Conservation (phyloP, 2,888 invertebrate species). For the Drosophila pegasa region DNA sequence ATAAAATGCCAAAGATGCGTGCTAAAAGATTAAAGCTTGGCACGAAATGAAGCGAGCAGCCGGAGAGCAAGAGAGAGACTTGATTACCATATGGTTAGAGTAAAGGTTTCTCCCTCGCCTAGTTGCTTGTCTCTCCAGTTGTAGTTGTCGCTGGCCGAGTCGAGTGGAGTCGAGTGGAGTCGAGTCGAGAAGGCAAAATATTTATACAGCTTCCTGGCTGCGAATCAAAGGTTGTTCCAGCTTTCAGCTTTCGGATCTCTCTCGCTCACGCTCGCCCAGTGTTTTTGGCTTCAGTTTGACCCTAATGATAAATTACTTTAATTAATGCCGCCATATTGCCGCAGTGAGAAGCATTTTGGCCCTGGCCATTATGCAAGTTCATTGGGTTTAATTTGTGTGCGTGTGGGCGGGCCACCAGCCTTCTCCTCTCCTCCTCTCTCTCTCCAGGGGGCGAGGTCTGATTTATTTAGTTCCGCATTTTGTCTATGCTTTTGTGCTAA, state of each 20-base stretch:
- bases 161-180: too few relatives aligned
- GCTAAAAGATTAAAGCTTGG: constrained; percentile 77
- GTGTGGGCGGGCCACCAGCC: constrained; percentile 33
- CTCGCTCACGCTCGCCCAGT: constrained; percentile 8
- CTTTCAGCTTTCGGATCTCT: constrained; percentile 14
- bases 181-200: constrained; percentile 65
- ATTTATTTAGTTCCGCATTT: constrained; percentile 75
- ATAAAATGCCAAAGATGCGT: constrained; percentile 78
- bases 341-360: constrained; percentile 55
- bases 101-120: constrained; percentile 4
- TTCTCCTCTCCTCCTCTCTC: not conserved
- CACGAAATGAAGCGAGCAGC: constrained; percentile 69
- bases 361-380: constrained; percentile 76
- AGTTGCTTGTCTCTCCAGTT: constrained; percentile 12
- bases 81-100: constrained; percentile 69
- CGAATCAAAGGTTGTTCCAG: constrained; percentile 66
- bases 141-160: constrained; percentile 46
- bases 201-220: constrained; percentile 74
- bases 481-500: constrained; percentile 62
- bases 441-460: constrained; percentile 29
- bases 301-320: constrained; percentile 83
- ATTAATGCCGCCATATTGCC: constrained; percentile 83
- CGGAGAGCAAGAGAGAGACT: constrained; percentile 16
- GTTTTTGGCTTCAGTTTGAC: constrained; percentile 64
- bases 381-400: constrained; percentile 77